These are phyloP conservation scores for Tolmerus cingulatus DNA, from an alignment of 2,888 invertebrate genomes.

Conservation along the genomic window DNA sequence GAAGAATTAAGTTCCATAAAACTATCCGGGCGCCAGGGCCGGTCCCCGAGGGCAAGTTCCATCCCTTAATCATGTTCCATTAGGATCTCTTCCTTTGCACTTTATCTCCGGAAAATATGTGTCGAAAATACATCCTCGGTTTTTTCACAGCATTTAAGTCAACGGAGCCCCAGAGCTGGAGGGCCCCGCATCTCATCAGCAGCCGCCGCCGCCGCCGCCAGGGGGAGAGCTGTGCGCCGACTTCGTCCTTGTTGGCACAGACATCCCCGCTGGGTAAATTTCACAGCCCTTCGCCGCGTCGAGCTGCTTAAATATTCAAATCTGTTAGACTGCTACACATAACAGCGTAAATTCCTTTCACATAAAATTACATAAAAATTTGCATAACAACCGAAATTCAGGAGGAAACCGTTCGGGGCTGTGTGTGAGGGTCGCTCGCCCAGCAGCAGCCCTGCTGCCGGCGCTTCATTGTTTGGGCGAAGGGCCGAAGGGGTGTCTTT, in stretches of 20 bases:
- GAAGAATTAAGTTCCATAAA: conserved; percentile 15
- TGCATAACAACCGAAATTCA: conserved; percentile 48
- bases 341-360: conserved; percentile 47
- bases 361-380: conserved; percentile 49
- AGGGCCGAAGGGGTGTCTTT: background rate
- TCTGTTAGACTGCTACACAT: conserved; percentile 47
- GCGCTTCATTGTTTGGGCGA: background rate
- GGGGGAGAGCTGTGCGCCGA: background rate
- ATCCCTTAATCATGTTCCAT: conserved; percentile 32
- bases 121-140: conserved; percentile 10
- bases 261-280: conserved; percentile 4
- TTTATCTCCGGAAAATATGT: conserved; percentile 37
- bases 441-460: background rate
- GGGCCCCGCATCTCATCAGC: background rate
- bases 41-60: background rate
- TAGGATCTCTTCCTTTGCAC: conserved; percentile 25
- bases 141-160: conserved; percentile 18
- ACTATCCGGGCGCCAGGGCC: background rate
- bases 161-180: conserved; percentile 2
- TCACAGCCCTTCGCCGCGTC: background rate
- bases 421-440: background rate
- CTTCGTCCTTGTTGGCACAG: background rate
- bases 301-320: conserved; percentile 48
- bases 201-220: background rate
- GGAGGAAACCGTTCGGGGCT: conserved; percentile 27